Conservation (phyloP, 2,113 vertebrate species). For the Oxygymnocypris stewartii region DNA sequence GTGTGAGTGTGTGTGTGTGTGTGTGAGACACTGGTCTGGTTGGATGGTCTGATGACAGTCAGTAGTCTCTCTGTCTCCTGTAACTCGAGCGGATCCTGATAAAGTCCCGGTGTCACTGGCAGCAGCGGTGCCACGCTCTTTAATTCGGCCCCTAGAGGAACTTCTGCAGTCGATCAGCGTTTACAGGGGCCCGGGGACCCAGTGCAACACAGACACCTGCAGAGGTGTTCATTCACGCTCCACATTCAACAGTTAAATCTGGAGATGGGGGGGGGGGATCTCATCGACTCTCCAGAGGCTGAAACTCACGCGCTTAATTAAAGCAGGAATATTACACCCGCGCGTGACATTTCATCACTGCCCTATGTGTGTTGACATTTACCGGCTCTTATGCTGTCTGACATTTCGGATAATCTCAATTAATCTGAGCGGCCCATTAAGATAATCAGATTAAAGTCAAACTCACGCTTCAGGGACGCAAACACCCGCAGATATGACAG, state of each 20-base stretch:
- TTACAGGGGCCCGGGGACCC: conserved; percentile 60
- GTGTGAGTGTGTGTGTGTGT: neutral
- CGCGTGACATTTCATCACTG: conserved; percentile 40
- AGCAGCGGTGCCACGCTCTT: conserved; percentile 69
- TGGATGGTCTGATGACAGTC: conserved; percentile 55
- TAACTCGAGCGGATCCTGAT: conserved; percentile 77
- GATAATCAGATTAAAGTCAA: conserved; percentile 48
- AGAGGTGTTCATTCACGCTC: conserved; percentile 45
- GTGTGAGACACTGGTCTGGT: conserved; percentile 12
- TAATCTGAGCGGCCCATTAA: conserved; percentile 49
- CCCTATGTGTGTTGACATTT: conserved; percentile 56
- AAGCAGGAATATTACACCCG: conserved; percentile 45
- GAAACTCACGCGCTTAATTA: conserved; percentile 36
- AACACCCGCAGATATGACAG: neutral
- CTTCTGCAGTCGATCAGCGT: conserved; percentile 75
- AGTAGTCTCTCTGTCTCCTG: conserved; percentile 54
- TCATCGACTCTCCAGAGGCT: neutral
- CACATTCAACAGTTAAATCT: neutral
- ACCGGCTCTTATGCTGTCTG: conserved; percentile 37
- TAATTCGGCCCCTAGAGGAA: conserved; percentile 73
- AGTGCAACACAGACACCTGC: conserved; percentile 62
- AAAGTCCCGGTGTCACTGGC: conserved; percentile 79
- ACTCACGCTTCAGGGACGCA: neutral
- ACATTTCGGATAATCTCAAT: conserved; percentile 57
- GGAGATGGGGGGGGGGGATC: neutral